Percentiles rank a stretch among this genome's conserved stretches.
Evolutionary conservation across 2,888 invertebrate species (phyloP).

Genomic region (Sphaerophoria rueppellii): DNA sequence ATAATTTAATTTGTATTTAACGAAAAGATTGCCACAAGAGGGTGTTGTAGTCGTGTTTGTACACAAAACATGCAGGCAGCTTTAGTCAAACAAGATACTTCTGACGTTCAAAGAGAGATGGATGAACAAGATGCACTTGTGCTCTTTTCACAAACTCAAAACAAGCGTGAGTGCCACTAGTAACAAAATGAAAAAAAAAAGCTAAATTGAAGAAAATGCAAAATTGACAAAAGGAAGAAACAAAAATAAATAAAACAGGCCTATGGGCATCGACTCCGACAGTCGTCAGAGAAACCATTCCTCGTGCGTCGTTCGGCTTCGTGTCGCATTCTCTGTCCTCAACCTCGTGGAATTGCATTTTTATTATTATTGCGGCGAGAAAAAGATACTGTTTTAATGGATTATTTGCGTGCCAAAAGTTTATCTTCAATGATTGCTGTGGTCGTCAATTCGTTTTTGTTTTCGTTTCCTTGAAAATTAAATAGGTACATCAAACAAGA

Average conservation of each 20-base stretch:
- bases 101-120: slow-evolving; percentile 2
- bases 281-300: slow-evolving; percentile 2
- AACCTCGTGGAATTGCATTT: slow-evolving; percentile 42
- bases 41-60: slow-evolving; percentile 23
- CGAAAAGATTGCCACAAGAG: slow-evolving; percentile 33
- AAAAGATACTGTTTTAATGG: slow-evolving; percentile 62
- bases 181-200: slow-evolving; percentile 6
- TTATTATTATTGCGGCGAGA: slow-evolving; percentile 60
- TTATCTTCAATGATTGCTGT: slow-evolving; percentile 63
- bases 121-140: slow-evolving; percentile 58
- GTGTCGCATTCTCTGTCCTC: slow-evolving; percentile 2
- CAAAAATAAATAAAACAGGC: slow-evolving; percentile 6
- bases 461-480: slow-evolving; percentile 59
- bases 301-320: neutral
- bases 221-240: neutral
- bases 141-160: slow-evolving; percentile 41
- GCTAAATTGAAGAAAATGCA: neutral
- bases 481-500: slow-evolving; percentile 2
- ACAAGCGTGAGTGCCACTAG: slow-evolving; percentile 57
- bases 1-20: slow-evolving; percentile 59
- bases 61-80: slow-evolving; percentile 3
- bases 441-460: slow-evolving; percentile 58
- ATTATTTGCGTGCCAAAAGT: slow-evolving; percentile 70
- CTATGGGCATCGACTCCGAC: slow-evolving; percentile 14
- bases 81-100: slow-evolving; percentile 14